These are phyloP conservation scores for Cerastoderma edule DNA, from an alignment of 2,888 invertebrate genomes.

Conservation along the genomic window DNA sequence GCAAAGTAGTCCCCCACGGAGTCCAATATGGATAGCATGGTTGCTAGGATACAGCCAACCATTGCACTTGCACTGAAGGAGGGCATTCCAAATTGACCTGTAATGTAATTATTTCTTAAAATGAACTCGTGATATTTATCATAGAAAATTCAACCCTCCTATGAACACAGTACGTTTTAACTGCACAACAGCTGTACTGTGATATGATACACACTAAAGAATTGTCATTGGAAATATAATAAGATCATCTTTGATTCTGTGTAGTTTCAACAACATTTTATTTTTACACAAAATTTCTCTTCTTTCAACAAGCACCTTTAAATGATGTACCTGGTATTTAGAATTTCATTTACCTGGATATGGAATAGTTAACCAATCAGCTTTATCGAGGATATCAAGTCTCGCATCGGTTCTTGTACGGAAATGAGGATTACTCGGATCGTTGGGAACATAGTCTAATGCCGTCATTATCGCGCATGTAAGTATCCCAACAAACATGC, in stretches of 20 bases:
- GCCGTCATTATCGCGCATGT: conserved; percentile 72
- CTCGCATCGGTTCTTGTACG: conserved; percentile 77
- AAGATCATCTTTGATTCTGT: too few species aligned
- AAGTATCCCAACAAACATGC: conserved; percentile 70
- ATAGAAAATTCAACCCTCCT: too few species aligned
- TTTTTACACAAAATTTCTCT: too few species aligned
- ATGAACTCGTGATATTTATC: too few species aligned
- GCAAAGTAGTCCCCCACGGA: conserved; percentile 94
- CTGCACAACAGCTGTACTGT: too few species aligned
- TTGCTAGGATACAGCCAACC: conserved; percentile 75
- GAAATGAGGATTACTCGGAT: conserved; percentile 75
- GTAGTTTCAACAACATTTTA: too few species aligned
- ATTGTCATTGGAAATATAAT: too few species aligned
- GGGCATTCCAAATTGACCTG: conserved; percentile 76
- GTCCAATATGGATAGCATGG: conserved; percentile 76
- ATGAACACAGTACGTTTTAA: too few species aligned
- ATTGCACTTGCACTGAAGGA: conserved; percentile 69
- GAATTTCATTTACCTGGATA: conserved; percentile 86
- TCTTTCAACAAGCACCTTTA: too few species aligned
- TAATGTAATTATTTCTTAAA: conserved; percentile 25
- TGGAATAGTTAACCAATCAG: conserved; percentile 81
- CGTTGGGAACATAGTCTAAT: conserved; percentile 82
- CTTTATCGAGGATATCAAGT: conserved; percentile 63
- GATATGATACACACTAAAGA: too few species aligned
- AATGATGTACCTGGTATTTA: background rate